Evolutionary conservation across 2,888 invertebrate genomes (phyloP).

Genomic region (Plebejus melissa): DNA sequence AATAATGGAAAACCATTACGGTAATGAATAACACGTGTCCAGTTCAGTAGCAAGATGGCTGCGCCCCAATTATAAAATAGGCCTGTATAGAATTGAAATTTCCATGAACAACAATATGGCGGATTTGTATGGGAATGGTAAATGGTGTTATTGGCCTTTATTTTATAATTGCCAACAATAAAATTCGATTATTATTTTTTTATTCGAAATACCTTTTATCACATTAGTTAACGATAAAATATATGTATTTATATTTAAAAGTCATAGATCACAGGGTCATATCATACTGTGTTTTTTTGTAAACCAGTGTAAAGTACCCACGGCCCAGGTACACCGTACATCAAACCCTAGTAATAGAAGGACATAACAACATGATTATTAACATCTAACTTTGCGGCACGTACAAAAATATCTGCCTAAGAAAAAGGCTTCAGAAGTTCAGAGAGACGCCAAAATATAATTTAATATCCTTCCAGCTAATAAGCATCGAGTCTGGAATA

Average conservation of each 20-base stretch:
- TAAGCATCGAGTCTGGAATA: not conserved
- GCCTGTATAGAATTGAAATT: constrained; percentile 5
- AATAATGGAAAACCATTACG: not conserved
- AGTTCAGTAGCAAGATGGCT: constrained; percentile 11
- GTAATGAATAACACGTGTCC: not conserved
- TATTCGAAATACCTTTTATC: no score
- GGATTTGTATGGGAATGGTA: not conserved
- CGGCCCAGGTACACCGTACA: no score
- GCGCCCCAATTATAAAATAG: constrained; percentile 5
- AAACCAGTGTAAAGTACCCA: no score
- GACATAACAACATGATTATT: no score
- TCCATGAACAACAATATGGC: not conserved
- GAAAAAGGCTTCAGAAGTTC: not conserved
- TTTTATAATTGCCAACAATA: not conserved
- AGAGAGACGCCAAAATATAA: not conserved
- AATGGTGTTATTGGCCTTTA: not conserved
- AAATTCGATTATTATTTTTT: not conserved
- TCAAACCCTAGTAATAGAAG: no score
- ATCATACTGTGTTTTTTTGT: no score
- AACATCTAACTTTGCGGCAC: not conserved
- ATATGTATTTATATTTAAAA: no score
- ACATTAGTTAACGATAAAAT: no score
- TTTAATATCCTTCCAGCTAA: not conserved
- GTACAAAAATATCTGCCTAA: not conserved
- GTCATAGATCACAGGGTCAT: no score